Conservation (phyloP, 1,140 invertebrate genomes). For the Oscheius sp. region DNA sequence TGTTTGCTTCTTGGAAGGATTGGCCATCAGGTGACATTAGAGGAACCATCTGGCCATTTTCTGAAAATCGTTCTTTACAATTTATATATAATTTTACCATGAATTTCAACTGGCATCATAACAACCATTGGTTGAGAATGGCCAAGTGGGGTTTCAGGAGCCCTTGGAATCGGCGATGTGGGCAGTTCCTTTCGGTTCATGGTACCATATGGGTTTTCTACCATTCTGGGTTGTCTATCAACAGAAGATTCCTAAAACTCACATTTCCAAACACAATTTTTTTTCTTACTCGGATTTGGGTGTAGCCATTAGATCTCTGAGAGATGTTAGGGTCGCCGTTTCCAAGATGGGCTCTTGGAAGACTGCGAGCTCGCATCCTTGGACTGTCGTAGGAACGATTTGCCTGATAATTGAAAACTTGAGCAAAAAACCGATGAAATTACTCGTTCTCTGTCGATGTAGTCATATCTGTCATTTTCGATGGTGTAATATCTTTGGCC, state of each 20-base stretch:
- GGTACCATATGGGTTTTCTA: not conserved
- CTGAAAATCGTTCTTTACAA: not conserved
- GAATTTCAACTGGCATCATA: conserved; percentile 28
- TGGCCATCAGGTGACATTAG: not conserved
- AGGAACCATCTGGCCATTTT: not conserved
- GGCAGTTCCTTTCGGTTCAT: not conserved
- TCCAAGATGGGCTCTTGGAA: conserved; percentile 2
- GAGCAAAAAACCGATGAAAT: not conserved
- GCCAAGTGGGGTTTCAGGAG: not conserved
- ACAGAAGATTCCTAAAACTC: not conserved
- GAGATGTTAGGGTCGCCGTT: not conserved
- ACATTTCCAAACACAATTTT: too few species aligned
- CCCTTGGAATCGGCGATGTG: not conserved
- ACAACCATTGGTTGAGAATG: conserved; percentile 11
- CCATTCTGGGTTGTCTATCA: not conserved
- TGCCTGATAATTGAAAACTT: not conserved
- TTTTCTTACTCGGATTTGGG: conserved; percentile 1
- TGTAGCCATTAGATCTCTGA: not conserved
- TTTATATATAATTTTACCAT: conserved; percentile 1
- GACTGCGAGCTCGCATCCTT: conserved; percentile 22
- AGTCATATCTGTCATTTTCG: not conserved
- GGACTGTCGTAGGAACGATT: not conserved
- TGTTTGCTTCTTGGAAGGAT: not conserved
- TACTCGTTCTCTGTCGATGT: not conserved
- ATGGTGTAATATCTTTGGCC: not conserved